These are phyloP conservation scores for Eulemur albifrons DNA, from an alignment of 2,797 vertebrate species.

Conservation along the genomic window DNA sequence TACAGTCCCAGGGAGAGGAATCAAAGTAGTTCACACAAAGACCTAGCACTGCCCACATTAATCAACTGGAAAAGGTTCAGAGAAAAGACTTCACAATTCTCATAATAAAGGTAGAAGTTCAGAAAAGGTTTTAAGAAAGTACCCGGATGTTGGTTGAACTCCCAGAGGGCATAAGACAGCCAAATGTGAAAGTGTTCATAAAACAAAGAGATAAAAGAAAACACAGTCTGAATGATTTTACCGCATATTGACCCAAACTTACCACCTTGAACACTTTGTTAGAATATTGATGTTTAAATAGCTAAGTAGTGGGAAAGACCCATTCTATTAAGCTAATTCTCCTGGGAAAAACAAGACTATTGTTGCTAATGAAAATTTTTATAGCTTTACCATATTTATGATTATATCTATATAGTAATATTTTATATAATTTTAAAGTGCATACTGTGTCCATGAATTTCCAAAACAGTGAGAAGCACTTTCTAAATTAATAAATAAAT, in stretches of 20 bases:
- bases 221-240: not conserved
- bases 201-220: slow-evolving; percentile 57
- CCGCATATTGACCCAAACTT: not conserved
- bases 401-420: not conserved
- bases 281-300: not conserved
- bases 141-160: slow-evolving; percentile 34
- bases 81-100: slow-evolving; percentile 42
- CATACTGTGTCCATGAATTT: not conserved
- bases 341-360: not conserved
- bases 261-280: not conserved
- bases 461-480: not conserved
- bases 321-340: not conserved
- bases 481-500: not conserved
- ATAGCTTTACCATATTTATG: not conserved
- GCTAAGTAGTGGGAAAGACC: not conserved
- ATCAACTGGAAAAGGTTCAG: slow-evolving; percentile 49
- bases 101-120: slow-evolving; percentile 46
- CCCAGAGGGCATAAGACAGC: slow-evolving; percentile 31
- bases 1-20: slow-evolving; percentile 20
- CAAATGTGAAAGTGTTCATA: slow-evolving; percentile 40
- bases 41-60: slow-evolving; percentile 48
- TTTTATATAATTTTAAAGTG: not conserved
- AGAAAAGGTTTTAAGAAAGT: slow-evolving; percentile 60
- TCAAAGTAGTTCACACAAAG: slow-evolving; percentile 59
- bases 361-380: not conserved